A percentile compares a stretch with the other conserved stretches of the same genome.
These are phyloP conservation scores for Caenorhabditis imperialis DNA, from an alignment of 2,888 invertebrate species.

Conservation along the genomic window DNA sequence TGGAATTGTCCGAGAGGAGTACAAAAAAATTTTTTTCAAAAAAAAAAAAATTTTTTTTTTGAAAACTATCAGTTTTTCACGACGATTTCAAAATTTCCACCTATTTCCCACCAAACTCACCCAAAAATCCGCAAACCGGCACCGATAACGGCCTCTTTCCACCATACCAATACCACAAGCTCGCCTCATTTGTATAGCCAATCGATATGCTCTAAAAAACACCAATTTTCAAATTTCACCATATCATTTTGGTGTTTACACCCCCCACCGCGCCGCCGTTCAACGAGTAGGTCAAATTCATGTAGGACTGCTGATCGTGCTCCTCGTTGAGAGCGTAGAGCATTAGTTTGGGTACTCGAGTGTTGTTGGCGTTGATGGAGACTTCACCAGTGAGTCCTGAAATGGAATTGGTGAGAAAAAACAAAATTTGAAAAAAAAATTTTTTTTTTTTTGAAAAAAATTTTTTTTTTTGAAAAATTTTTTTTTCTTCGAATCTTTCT, in stretches of 20 bases:
- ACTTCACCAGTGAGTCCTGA: slow-evolving; percentile 63
- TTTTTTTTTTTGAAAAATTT: no score
- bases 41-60: no score
- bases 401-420: neutral
- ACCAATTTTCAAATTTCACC: neutral
- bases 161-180: slow-evolving; percentile 42
- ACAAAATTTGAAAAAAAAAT: no score
- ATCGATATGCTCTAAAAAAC: neutral
- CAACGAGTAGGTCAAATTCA: slow-evolving; percentile 58
- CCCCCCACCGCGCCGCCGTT: slow-evolving; percentile 40
- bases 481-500: no score
- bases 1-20: no score
- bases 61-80: no score
- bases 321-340: slow-evolving; percentile 54
- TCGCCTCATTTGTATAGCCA: slow-evolving; percentile 15
- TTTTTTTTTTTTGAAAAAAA: no score
- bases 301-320: slow-evolving; percentile 53
- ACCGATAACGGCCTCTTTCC: slow-evolving; percentile 49
- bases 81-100: no score
- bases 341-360: slow-evolving; percentile 53
- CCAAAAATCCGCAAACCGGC: slow-evolving; percentile 59
- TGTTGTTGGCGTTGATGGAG: slow-evolving; percentile 57
- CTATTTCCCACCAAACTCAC: no score
- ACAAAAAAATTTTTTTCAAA: no score
- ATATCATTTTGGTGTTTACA: neutral